Conservation (phyloP, 1,140 invertebrate genomes). For the Geopemphigus sp. region DNA sequence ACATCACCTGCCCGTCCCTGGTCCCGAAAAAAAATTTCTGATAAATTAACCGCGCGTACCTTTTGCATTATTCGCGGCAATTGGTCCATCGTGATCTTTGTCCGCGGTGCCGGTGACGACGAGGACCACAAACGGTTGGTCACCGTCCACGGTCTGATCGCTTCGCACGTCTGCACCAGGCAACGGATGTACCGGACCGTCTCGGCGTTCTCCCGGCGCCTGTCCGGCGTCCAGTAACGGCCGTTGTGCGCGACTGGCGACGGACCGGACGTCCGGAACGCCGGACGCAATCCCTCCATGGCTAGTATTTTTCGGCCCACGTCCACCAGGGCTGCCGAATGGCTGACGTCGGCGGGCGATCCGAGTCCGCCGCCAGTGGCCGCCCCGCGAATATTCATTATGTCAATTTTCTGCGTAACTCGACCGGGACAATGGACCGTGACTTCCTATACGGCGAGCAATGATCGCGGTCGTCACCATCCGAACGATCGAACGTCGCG, state of each 20-base stretch:
- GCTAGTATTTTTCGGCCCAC: constrained; percentile 17
- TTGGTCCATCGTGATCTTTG: constrained; percentile 55
- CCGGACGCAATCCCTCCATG: neutral
- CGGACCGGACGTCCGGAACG: constrained; percentile 6
- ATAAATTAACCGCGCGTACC: no score
- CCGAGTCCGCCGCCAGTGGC: neutral
- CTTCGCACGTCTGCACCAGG: constrained; percentile 54
- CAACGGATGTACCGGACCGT: constrained; percentile 58
- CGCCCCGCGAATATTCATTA: constrained; percentile 35
- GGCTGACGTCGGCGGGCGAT: neutral
- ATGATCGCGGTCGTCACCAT: no score
- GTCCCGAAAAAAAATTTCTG: no score
- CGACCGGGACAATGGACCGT: neutral
- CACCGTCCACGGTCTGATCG: constrained; percentile 51
- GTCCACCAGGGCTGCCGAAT: neutral
- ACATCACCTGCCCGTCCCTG: no score
- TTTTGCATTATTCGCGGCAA: constrained; percentile 58
- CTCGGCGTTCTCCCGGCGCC: constrained; percentile 58
- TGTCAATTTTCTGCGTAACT: no score
- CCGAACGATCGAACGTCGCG: no score
- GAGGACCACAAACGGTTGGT: constrained; percentile 9
- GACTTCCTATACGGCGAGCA: no score
- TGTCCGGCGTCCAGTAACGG: constrained; percentile 57
- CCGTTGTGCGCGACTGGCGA: constrained; percentile 51
- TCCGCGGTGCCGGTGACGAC: neutral